phyloP scores from a whole-genome alignment of 23 tunicate genomes.

The Oikopleura vanhoeffeni region DNA sequence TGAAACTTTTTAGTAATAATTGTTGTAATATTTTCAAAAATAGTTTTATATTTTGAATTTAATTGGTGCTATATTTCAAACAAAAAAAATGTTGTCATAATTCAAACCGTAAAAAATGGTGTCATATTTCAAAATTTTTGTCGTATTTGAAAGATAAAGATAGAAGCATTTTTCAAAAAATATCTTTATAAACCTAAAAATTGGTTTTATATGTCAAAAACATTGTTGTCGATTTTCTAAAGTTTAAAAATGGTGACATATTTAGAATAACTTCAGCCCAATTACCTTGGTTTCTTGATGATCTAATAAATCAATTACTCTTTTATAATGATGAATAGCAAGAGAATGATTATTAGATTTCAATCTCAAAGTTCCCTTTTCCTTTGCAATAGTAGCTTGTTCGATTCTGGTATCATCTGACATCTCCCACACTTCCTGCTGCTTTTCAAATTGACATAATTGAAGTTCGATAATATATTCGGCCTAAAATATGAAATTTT shows the following conservation, averaged over 20 bases:
- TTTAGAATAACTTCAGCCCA: no score
- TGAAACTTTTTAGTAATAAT: no score
- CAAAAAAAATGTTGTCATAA: no score
- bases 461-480: constrained; percentile 17
- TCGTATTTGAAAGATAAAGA: constrained; percentile 15
- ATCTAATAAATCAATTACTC: neutral
- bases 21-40: no score
- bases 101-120: no score
- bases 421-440: constrained; percentile 81
- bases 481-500: neutral
- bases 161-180: neutral
- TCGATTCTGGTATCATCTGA: constrained; percentile 48
- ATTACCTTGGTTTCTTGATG: neutral
- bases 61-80: no score
- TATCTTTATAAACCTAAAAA: no score
- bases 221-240: constrained; percentile 16
- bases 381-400: constrained; percentile 33
- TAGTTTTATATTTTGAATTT: no score
- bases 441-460: constrained; percentile 39
- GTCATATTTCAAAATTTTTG: constrained; percentile 4
- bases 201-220: no score
- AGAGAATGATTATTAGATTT: constrained; percentile 2
- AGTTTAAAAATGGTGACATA: neutral
- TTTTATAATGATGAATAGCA: neutral
- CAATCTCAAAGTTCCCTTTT: constrained; percentile 37